phyloP scores from a whole-genome alignment of 2,113 vertebrate species.

The Glaucidium brasilianum region DNA sequence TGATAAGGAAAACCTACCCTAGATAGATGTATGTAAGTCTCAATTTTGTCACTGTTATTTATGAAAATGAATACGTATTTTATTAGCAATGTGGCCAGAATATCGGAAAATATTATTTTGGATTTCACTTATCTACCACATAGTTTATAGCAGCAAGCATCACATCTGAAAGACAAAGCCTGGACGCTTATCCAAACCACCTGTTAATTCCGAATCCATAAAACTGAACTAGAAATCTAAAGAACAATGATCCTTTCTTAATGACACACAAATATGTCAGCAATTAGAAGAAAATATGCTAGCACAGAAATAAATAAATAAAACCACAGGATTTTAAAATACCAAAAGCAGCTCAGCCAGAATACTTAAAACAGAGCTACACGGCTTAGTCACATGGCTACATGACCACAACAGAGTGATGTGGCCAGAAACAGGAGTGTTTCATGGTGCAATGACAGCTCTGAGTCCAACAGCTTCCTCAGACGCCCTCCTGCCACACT shows the following conservation, averaged over 20 bases:
- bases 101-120: not conserved
- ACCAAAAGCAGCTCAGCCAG: not conserved
- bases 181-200: not conserved
- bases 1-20: not conserved
- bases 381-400: not conserved
- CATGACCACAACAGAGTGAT: not conserved
- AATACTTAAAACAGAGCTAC: not conserved
- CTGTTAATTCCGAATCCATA: not conserved
- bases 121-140: not conserved
- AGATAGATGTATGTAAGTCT: not conserved
- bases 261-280: not conserved
- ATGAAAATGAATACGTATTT: not conserved
- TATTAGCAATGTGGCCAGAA: not conserved
- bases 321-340: not conserved
- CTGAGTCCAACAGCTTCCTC: not conserved
- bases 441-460: not conserved
- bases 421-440: not conserved
- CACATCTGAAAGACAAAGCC: not conserved
- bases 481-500: not conserved
- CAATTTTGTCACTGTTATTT: not conserved
- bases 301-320: not conserved
- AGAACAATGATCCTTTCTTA: not conserved
- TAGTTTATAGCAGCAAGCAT: accelerated
- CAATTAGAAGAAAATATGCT: not conserved
- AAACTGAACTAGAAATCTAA: not conserved